Conservation (phyloP, 2,113 vertebrate genomes). For the Plecotus auritus region DNA sequence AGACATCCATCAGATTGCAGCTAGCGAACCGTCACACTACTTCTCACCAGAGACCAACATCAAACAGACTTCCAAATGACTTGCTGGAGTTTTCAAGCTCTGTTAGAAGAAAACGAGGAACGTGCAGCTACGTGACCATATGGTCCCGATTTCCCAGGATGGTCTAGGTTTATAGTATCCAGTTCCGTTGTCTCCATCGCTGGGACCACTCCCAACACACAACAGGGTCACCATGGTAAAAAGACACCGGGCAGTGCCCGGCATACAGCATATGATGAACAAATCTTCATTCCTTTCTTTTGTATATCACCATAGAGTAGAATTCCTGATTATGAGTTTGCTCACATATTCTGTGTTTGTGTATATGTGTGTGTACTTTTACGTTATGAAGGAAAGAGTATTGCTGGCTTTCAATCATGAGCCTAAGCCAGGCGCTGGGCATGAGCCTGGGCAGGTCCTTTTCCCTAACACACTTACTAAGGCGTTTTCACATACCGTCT, state of each 20-base stretch:
- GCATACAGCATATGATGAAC: background rate
- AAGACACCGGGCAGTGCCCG: background rate
- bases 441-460: background rate
- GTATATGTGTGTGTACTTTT: background rate
- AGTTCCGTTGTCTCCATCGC: background rate
- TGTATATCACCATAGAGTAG: background rate
- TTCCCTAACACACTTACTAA: rapidly evolving
- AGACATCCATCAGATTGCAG: constrained; percentile 70
- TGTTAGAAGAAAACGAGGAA: constrained; percentile 56
- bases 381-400: background rate
- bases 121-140: constrained; percentile 40
- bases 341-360: background rate
- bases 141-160: constrained; percentile 8
- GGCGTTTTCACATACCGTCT: background rate
- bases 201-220: background rate
- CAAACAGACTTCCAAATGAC: constrained; percentile 82
- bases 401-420: background rate
- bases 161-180: background rate
- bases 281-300: background rate
- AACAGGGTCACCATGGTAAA: background rate
- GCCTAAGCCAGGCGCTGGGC: background rate
- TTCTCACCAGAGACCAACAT: constrained; percentile 78
- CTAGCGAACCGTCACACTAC: constrained; percentile 55
- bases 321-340: background rate
- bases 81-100: constrained; percentile 72